Evolutionary conservation across 2,888 invertebrate species (phyloP), one percentile per base, ranked within the genome.

Genomic region (Epirrita christyi): DNA sequence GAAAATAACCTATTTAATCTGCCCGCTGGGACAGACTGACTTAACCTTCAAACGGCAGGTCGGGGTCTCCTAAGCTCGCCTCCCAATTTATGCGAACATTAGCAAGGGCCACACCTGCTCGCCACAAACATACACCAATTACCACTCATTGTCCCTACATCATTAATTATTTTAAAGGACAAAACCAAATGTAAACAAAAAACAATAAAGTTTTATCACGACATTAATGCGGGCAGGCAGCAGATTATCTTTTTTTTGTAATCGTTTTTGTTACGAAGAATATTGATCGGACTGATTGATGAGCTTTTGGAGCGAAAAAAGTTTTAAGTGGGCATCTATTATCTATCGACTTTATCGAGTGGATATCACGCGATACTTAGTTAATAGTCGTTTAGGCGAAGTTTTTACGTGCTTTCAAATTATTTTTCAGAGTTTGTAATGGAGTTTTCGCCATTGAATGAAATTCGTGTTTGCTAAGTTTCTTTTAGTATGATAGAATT

Each of bases 131-230:
- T 50, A 50, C 63, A 56, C 65, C 45, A 56, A 61, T 61, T 55
- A 61, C 63, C 61, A 60, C 55, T 57, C 55, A 43, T 57, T 61
- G 61, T 59, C 60, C n/a, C 60, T 50, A 44, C 55, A 56, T 60
- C 60, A 66, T 64, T 61, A 61, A 66, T 66, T 63, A 57, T 55
- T 51, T 44, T 14, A 46, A 57, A 44, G 58, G 55, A 63, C 63
- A 55, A 32, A 51, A 51, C 59, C 51, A 13, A 59, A 50, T 61
- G 63, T 61, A 60, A 67, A 76, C 75, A 73, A 73, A 72, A 72
- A 68, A 75, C 72, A 73, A 73, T 72, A 71, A 75, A 68, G 68
- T 73, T 69, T 73, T 74, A 78, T 79, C 71, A 73, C 67, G 56
- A 64, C 61, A 64, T 68, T 27, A 37, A 52, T 47, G 48, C 48